These are phyloP conservation scores for Megaceryle maxima DNA, from an alignment of 2,113 vertebrate species.

Conservation along the genomic window DNA sequence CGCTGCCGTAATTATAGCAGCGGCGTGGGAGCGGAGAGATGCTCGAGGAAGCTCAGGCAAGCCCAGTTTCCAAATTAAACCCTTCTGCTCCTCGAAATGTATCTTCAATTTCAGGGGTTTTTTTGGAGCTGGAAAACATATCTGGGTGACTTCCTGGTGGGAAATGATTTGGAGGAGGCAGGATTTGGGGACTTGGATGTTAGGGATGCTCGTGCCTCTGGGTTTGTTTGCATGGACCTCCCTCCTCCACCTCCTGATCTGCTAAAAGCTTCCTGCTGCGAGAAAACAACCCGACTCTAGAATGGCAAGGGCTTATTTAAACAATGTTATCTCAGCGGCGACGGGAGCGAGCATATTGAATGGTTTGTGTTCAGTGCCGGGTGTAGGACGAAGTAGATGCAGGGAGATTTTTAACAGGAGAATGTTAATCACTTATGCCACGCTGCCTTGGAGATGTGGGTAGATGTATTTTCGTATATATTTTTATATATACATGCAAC, in stretches of 20 bases:
- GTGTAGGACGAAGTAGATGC: conserved; percentile 24
- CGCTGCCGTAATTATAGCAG: neutral
- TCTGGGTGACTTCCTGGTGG: neutral
- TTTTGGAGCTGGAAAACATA: neutral
- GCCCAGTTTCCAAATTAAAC: neutral
- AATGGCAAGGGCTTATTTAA: conserved; percentile 62
- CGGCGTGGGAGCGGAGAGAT: neutral
- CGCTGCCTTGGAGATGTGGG: neutral
- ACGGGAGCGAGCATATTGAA: conserved; percentile 16
- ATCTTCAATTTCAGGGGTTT: neutral
- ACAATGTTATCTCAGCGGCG: conserved; percentile 12
- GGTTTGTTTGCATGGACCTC: neutral
- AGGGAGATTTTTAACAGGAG: neutral
- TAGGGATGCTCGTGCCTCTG: neutral
- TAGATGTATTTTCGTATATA: neutral
- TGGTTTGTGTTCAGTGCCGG: conserved; percentile 13
- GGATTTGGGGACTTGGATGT: neutral
- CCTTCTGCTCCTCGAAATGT: neutral
- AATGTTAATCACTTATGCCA: neutral
- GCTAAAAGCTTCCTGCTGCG: conserved; percentile 29
- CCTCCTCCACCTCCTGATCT: neutral
- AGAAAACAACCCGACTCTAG: conserved; percentile 14
- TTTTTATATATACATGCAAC: neutral
- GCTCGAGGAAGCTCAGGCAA: neutral
- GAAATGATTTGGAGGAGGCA: neutral